Evolutionary conservation across 2,797 vertebrate species (phyloP).

Genomic region (Columba guinea): DNA sequence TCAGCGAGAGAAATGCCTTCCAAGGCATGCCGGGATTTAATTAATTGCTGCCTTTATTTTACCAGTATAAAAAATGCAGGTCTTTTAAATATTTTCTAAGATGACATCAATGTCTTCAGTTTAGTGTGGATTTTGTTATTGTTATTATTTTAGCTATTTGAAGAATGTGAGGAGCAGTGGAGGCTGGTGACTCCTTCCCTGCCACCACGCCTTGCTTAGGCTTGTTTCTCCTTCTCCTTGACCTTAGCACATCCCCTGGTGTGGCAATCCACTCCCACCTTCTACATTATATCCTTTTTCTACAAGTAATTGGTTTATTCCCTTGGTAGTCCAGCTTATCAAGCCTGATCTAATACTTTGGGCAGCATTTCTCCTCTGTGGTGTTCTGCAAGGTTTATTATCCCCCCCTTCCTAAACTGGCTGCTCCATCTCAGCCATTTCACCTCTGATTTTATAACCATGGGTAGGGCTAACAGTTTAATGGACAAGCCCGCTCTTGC

Average conservation of each 20-base stretch:
- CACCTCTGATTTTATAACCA: not conserved
- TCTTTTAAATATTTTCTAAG: slow-evolving; percentile 33
- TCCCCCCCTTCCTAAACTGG: not conserved
- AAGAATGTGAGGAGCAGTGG: slow-evolving; percentile 32
- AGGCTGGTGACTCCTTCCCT: not conserved
- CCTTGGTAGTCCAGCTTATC: not conserved
- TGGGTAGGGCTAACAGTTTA: slow-evolving; percentile 7
- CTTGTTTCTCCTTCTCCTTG: slow-evolving; percentile 12
- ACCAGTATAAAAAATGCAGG: slow-evolving; percentile 18
- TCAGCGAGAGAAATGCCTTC: not conserved
- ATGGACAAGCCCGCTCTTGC: slow-evolving; percentile 44
- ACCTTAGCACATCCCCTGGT: not conserved
- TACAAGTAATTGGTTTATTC: not conserved
- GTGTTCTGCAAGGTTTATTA: not conserved
- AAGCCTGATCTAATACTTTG: not conserved
- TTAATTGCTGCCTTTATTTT: slow-evolving; percentile 47
- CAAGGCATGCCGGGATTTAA: slow-evolving; percentile 26
- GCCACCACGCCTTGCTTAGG: not conserved
- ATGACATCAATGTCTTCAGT: slow-evolving; percentile 52
- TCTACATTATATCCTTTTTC: not conserved
- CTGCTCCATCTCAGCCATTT: not conserved
- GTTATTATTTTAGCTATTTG: slow-evolving; percentile 46
- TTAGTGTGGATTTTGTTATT: slow-evolving; percentile 27
- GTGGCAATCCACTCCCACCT: not conserved
- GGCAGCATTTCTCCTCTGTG: not conserved